Conservation (phyloP, 2,797 vertebrate species). For the Hypotaenidia philippensis region DNA sequence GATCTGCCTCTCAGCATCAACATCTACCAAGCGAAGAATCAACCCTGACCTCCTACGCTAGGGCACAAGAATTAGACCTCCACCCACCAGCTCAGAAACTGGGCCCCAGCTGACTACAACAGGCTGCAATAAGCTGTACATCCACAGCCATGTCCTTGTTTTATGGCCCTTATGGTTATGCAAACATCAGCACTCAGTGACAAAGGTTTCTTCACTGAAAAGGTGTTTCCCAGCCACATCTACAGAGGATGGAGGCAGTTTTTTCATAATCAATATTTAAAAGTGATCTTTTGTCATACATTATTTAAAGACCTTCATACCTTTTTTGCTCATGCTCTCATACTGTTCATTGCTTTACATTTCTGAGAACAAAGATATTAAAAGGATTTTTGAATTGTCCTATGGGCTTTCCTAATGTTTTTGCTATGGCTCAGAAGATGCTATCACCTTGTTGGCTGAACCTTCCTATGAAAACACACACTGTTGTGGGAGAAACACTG, state of each 20-base stretch:
- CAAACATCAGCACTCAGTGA: neutral
- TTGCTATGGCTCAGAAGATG: neutral
- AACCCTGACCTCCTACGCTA: neutral
- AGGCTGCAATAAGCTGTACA: neutral
- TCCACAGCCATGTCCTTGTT: neutral
- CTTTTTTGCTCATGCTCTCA: neutral
- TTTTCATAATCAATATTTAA: neutral
- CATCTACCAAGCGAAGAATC: neutral
- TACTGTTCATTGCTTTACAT: neutral
- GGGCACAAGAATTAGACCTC: neutral
- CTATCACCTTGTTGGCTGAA: neutral
- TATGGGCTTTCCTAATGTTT: neutral
- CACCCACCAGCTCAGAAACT: neutral
- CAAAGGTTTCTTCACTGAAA: neutral
- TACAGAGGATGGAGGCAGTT: neutral
- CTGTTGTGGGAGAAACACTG: rapidly evolving
- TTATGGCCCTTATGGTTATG: neutral
- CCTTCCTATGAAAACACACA: neutral
- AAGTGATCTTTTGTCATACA: neutral
- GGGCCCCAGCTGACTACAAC: too few species aligned
- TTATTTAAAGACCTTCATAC: neutral
- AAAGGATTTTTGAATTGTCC: neutral
- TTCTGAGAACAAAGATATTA: neutral
- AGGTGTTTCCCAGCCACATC: neutral
- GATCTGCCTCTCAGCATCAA: neutral